phyloP scores from a whole-genome alignment of 2,888 invertebrate genomes.

The Furcula furcula region DNA sequence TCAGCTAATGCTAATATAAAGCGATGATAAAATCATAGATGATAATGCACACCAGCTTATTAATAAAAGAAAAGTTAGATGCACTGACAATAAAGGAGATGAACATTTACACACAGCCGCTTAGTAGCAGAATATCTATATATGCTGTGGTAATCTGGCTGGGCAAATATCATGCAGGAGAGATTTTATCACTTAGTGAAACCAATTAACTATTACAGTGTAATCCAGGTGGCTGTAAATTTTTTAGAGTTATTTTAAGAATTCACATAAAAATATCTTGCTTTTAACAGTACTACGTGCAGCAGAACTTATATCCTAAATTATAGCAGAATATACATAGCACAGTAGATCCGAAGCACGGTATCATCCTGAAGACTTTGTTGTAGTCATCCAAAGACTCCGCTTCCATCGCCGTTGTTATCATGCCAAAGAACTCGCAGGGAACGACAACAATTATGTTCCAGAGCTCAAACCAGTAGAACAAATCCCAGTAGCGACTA shows the following conservation, averaged over 20 bases:
- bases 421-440: slow-evolving; percentile 29
- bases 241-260: no score
- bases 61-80: no score
- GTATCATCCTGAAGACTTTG: slow-evolving; percentile 39
- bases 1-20: no score
- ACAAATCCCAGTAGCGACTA: slow-evolving; percentile 6
- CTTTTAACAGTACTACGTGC: no score
- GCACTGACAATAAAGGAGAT: no score
- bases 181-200: not conserved
- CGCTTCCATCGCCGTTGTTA: slow-evolving; percentile 18
- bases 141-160: no score
- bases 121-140: no score
- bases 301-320: not conserved
- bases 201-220: not conserved
- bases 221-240: not conserved
- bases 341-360: slow-evolving; percentile 38
- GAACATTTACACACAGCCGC: no score
- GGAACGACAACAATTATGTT: slow-evolving; percentile 21
- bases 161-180: not conserved
- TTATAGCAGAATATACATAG: slow-evolving; percentile 15
- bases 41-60: no score
- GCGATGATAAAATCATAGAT: no score
- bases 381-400: slow-evolving; percentile 31
- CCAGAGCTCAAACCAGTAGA: slow-evolving; percentile 38
- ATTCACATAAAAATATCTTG: no score